Evolutionary conservation across 2,888 invertebrate genomes (phyloP).

Genomic region (Diplolepis rosae): DNA sequence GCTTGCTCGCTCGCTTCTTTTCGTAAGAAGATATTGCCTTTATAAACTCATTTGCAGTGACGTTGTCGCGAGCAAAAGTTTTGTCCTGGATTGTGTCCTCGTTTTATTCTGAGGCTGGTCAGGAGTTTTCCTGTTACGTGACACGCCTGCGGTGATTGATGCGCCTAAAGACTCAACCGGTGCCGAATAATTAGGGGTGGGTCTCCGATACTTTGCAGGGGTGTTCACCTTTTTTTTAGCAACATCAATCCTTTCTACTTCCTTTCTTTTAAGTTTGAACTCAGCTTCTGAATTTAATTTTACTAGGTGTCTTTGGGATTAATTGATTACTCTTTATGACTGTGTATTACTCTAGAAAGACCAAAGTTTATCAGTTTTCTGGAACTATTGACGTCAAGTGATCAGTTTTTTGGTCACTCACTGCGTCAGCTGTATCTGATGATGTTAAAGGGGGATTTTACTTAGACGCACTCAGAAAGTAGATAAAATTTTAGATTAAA

Average conservation of each 20-base stretch:
- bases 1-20: not conserved
- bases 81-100: conserved; percentile 30
- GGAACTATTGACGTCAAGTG: not conserved
- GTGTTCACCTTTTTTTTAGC: not conserved
- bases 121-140: conserved; percentile 37
- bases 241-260: not conserved
- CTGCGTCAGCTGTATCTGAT: not conserved
- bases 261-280: not conserved
- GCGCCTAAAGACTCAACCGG: conserved; percentile 30
- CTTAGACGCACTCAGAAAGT: no score
- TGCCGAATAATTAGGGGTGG: conserved; percentile 42
- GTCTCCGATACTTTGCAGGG: not conserved
- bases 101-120: conserved; percentile 39
- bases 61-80: conserved; percentile 46
- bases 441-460: no score
- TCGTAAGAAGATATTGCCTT: conserved; percentile 66
- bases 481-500: no score
- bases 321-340: not conserved
- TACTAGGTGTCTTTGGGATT: not conserved
- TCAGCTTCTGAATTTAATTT: not conserved
- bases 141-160: conserved; percentile 41
- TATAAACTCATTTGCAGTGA: conserved; percentile 73
- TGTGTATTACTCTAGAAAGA: not conserved
- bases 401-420: not conserved
- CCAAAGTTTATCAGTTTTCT: not conserved